phyloP scores from a whole-genome alignment of 2,113 vertebrate genomes.

The Sebastes fasciatus region DNA sequence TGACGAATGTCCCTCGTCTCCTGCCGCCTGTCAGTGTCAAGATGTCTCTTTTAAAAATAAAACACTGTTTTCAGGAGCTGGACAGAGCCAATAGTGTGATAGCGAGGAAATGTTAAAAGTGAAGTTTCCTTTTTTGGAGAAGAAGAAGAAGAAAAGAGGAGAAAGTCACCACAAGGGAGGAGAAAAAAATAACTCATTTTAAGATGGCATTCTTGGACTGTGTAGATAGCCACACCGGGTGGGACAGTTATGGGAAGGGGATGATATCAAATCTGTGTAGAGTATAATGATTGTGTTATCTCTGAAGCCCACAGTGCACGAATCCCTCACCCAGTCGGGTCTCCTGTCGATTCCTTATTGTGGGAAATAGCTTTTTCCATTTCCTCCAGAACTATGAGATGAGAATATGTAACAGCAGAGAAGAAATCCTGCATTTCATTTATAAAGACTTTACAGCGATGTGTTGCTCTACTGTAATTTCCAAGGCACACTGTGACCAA shows the following conservation, averaged over 20 bases:
- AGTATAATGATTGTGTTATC: conserved; percentile 58
- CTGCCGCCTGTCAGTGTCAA: conserved; percentile 67
- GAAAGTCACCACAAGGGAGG: conserved; percentile 14
- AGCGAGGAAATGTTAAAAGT: conserved; percentile 7
- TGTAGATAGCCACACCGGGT: conserved; percentile 34
- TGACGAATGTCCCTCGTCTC: conserved; percentile 64
- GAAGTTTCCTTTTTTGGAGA: background rate
- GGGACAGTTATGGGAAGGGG: conserved; percentile 24
- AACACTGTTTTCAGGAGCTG: conserved; percentile 53
- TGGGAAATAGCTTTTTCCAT: conserved; percentile 45
- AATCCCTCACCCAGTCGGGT: conserved; percentile 19
- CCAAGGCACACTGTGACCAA: conserved; percentile 40
- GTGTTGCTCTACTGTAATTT: conserved; percentile 41
- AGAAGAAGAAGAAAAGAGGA: conserved; percentile 4
- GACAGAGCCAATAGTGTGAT: conserved; percentile 7
- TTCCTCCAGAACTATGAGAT: conserved; percentile 33
- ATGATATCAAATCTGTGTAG: conserved; percentile 43
- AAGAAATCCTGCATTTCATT: conserved; percentile 29
- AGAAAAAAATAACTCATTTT: conserved; percentile 17
- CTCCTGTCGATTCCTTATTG: conserved; percentile 48
- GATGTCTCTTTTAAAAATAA: conserved; percentile 77
- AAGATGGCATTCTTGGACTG: conserved; percentile 31
- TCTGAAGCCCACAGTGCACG: conserved; percentile 23
- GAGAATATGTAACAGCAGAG: conserved; percentile 36
- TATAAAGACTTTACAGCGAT: conserved; percentile 41